Evolutionary conservation across 2,797 vertebrate genomes (phyloP), one percentile per base, ranked within the genome.

Genomic region (Steatocranus sp.): DNA sequence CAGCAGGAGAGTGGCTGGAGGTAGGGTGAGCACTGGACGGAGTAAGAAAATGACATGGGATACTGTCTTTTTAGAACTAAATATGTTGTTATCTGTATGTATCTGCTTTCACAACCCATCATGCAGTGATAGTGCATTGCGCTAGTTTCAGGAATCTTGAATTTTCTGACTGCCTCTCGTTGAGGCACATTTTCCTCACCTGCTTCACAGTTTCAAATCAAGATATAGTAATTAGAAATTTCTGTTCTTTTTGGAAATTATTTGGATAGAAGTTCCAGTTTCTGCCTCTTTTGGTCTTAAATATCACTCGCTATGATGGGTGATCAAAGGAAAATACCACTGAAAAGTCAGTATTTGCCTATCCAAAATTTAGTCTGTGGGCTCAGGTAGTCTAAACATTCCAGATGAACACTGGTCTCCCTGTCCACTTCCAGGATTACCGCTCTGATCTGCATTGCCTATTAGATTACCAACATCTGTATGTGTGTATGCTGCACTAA

Each of bases 1-100:
- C 95, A 97, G 75, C 96, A 95, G 88, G 98, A 99, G 91, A 86
- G 77, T 49, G 94, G 92, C 14, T 99, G 97, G 97, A 97, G 97
- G 98, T 99, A 83, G 96, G 95, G 83, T 3, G 3, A 38, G 6
- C 20, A 10, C 8, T 23, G 20, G 68, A 17, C 5, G 23, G 7
- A 56, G 7, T 27, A 27, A 9, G 23, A 23, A 77, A 32, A 79
- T 32, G 9, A 32, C 25, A 30, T 4, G 41, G 5, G 8, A 63
- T 76, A 8, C 14, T 53, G 20, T 56, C 76, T 66, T 23, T 20
- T 11, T 53, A 20, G 12, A 61, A 63, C 18, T 43, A 32, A 56
- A 48, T 53, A 23, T 5, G 23, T 58, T 53, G 1, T 78, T 86
- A 36, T 75, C 20, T 43, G 53, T 4, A 2, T 58, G 20, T 23